Evolutionary conservation across 2,888 invertebrate genomes (phyloP).

Genomic region (Xylophagus ater): DNA sequence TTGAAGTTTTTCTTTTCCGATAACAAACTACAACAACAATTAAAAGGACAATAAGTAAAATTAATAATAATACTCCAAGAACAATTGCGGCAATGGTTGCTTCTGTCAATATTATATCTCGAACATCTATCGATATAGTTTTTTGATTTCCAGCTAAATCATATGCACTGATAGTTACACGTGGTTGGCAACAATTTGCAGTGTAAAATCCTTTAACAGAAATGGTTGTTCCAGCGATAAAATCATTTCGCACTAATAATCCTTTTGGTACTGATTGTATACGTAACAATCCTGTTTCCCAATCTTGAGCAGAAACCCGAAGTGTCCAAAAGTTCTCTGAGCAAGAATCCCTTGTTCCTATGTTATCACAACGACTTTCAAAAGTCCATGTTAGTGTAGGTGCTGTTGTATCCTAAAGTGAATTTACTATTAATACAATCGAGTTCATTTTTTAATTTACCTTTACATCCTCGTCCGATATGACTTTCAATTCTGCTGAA

Average conservation of each 20-base stretch:
- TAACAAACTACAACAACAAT: conserved; percentile 50
- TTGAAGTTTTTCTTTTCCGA: conserved; percentile 43
- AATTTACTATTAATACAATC: too few relatives aligned
- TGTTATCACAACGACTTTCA: conserved; percentile 48
- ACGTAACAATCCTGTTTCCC: conserved; percentile 50
- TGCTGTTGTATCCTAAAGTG: conserved; percentile 44
- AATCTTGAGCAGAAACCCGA: conserved; percentile 55
- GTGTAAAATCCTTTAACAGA: conserved; percentile 55
- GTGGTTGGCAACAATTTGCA: conserved; percentile 61
- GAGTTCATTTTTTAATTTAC: too few relatives aligned
- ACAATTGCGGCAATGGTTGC: conserved; percentile 58
- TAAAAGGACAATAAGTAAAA: conserved; percentile 49
- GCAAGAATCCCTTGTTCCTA: conserved; percentile 45
- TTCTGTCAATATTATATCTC: conserved; percentile 35
- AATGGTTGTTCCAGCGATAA: conserved; percentile 55
- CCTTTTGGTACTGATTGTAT: conserved; percentile 49
- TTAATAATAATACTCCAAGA: conserved; percentile 51
- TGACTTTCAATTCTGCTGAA: conserved; percentile 38
- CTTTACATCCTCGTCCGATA: conserved; percentile 28
- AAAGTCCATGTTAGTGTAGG: conserved; percentile 52
- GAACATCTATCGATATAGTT: conserved; percentile 50
- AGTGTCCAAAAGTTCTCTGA: conserved; percentile 57
- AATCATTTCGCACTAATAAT: conserved; percentile 49
- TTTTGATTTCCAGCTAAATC: conserved; percentile 58
- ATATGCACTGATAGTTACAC: conserved; percentile 53